These are phyloP conservation scores for Halictus ligatus DNA, from an alignment of 2,888 invertebrate species.

Conservation along the genomic window DNA sequence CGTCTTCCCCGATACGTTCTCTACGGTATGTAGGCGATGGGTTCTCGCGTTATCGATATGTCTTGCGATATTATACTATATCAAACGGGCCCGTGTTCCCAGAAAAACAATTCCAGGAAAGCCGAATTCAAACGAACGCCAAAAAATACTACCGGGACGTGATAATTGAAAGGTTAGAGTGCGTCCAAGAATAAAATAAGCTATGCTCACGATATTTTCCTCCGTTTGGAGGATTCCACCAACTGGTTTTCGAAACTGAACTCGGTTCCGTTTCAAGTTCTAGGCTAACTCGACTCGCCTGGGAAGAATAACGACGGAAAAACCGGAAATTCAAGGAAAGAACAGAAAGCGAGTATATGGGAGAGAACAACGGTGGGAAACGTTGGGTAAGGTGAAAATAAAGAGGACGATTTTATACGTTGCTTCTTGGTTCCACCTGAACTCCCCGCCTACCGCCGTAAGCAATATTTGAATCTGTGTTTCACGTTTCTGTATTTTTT, in stretches of 20 bases:
- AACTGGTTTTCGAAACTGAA: not conserved
- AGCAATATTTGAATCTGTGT: not conserved
- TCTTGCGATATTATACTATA: not conserved
- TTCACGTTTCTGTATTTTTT: not conserved
- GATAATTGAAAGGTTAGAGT: slow-evolving; percentile 8
- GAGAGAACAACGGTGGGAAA: not conserved
- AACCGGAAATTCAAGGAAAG: not conserved
- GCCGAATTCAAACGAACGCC: not conserved
- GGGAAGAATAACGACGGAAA: slow-evolving; percentile 35
- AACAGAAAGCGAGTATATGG: slow-evolving; percentile 20
- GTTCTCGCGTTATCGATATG: not conserved
- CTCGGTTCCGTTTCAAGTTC: slow-evolving; percentile 10
- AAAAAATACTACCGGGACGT: slow-evolving; percentile 8
- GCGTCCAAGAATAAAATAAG: not conserved
- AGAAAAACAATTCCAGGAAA: slow-evolving; percentile 1
- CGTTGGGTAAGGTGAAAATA: slow-evolving; percentile 10
- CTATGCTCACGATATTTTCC: not conserved
- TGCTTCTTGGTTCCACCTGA: slow-evolving; percentile 16
- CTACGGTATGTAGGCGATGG: not conserved
- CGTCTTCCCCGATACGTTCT: not conserved
- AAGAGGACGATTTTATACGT: slow-evolving; percentile 20
- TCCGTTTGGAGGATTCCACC: not conserved
- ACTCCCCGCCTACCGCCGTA: not conserved
- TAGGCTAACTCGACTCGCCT: slow-evolving; percentile 16
- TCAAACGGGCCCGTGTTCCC: not conserved